A percentile compares a stretch with the other conserved stretches of the same genome.
Conservation (phyloP, 2,113 vertebrate genomes). For the Galeopterus variegatus region DNA sequence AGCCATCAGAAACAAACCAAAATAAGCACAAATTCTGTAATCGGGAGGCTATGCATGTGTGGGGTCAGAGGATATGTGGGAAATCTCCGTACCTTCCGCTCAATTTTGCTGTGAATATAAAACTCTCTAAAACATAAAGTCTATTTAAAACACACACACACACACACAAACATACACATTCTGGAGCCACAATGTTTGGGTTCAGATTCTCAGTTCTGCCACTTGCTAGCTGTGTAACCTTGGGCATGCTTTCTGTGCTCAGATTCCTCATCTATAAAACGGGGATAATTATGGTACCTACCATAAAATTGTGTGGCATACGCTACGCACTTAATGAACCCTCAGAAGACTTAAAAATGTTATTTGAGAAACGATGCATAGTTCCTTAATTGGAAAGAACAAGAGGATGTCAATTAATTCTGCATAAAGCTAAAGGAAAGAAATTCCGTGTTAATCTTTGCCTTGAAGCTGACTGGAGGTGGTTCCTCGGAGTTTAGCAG, state of each 20-base stretch:
- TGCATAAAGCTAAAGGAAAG: conserved; percentile 26
- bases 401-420: background rate
- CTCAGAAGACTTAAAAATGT: background rate
- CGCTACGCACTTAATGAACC: background rate
- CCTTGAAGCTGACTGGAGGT: background rate
- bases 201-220: background rate
- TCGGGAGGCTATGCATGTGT: background rate
- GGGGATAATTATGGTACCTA: background rate
- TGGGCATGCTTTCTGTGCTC: background rate
- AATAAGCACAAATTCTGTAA: background rate
- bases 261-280: background rate
- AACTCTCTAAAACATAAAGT: background rate
- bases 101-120: background rate
- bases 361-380: background rate
- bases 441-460: background rate
- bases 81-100: background rate
- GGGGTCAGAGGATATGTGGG: background rate
- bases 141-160: background rate
- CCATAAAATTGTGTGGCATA: background rate
- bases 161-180: background rate
- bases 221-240: background rate
- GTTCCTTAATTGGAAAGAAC: background rate
- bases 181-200: background rate
- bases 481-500: background rate
- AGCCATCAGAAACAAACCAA: too few relatives aligned